Base-by-base conservation (phyloP, 2,888 invertebrate species). In the Prionchulus punctatus region DNA sequence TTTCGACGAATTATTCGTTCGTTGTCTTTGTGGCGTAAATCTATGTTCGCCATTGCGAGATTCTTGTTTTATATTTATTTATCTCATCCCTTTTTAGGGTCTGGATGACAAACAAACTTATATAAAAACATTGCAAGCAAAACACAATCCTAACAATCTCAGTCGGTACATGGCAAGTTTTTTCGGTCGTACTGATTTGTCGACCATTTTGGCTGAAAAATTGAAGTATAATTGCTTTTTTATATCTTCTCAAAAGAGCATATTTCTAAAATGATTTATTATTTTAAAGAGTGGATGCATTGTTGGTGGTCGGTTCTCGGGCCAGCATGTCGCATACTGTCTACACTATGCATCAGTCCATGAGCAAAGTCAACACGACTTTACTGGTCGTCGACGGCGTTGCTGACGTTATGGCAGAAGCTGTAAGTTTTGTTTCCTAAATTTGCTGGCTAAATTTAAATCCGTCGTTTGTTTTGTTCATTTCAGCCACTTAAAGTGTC, bases 361-460 rank as follows among this genome's bases (percentile, higher is more conserved):
- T 85, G 70, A 84, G 85, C 70, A 85, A 85, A 71, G 82, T 84
- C 66, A 82, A 83, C 68, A 82, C 85, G 54, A 86, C 86, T 59
- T 80, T 88, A 60, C 77, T 89, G 55, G 85, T 86, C 71, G 81
- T 89, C 59, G 87, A 88, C 66, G 80, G 82, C 59, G 85, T 83
- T 51, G 86, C 86, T n/a, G 87, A 88, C 74, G 86, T 87, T 3
- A 76, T 89, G 59, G 80, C 82, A 60, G 88, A 89, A 75, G 81
- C 84, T 69, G 87, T 87, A 68, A 79, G 81, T 18, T n/a, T n/a
- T n/a, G n/a, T n/a, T n/a, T n/a, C n/a, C n/a, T n/a, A n/a, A n/a
- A n/a, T n/a, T n/a, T n/a, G n/a, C n/a, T n/a, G n/a, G n/a, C n/a
- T n/a, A n/a, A n/a, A n/a, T n/a, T n/a, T n/a, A n/a, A n/a, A 26